phyloP scores from a whole-genome alignment of 2,113 vertebrate species.

The Ahaetulla prasina region DNA sequence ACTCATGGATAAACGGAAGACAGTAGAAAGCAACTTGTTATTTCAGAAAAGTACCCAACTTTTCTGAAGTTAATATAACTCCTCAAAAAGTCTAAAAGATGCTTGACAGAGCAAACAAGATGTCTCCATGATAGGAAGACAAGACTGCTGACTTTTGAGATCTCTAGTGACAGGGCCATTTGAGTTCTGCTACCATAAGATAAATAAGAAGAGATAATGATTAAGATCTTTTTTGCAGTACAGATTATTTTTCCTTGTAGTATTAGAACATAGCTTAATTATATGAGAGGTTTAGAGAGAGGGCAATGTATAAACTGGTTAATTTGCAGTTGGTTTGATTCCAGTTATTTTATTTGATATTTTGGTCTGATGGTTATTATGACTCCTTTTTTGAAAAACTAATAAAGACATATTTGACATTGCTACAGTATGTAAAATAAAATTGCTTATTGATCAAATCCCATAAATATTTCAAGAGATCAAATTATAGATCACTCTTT shows the following conservation, averaged over 20 bases:
- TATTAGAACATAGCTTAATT: neutral
- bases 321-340: neutral
- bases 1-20: constrained; percentile 13
- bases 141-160: neutral
- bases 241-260: neutral
- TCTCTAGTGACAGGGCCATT: neutral
- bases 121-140: neutral
- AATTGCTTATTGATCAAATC: neutral
- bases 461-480: neutral
- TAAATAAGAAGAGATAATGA: neutral
- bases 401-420: neutral
- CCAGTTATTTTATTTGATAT: neutral
- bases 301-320: neutral
- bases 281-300: neutral
- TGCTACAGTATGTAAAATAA: neutral
- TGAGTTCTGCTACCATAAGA: neutral
- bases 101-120: neutral
- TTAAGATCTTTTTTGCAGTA: neutral
- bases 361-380: neutral
- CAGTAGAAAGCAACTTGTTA: constrained; percentile 23
- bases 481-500: neutral
- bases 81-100: neutral
- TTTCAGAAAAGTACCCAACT: constrained; percentile 38
- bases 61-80: neutral
- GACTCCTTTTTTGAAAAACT: neutral